Evolutionary conservation across 2,888 invertebrate species (phyloP).

Genomic region (Acleris cristana): DNA sequence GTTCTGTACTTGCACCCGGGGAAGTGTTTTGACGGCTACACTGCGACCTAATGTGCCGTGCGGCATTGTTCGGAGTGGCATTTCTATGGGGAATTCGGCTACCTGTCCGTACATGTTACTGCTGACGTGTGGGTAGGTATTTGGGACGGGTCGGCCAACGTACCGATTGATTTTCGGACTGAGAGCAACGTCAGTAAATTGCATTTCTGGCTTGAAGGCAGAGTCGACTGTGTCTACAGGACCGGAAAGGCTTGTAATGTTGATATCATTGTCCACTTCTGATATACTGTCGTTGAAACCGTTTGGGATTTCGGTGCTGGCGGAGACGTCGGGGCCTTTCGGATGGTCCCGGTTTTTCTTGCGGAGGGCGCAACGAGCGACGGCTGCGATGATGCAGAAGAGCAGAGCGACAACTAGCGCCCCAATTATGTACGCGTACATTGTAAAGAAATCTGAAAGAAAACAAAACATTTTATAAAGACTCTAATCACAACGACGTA

Average conservation of each 20-base stretch:
- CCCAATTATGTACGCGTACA: constrained; percentile 92
- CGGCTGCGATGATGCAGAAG: constrained; percentile 88
- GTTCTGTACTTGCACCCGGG: constrained; percentile 74
- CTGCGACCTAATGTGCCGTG: constrained; percentile 77
- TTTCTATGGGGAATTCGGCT: constrained; percentile 80
- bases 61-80: constrained; percentile 79
- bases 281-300: constrained; percentile 94
- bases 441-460: constrained; percentile 88
- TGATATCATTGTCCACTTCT: constrained; percentile 91
- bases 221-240: constrained; percentile 83
- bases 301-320: constrained; percentile 90
- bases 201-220: constrained; percentile 73
- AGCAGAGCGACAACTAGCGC: constrained; percentile 89
- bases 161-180: constrained; percentile 80
- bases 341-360: constrained; percentile 86
- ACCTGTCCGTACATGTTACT: constrained; percentile 82
- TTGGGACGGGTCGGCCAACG: constrained; percentile 77
- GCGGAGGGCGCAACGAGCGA: constrained; percentile 88
- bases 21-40: constrained; percentile 76
- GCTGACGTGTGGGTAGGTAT: constrained; percentile 78
- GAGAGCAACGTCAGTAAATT: constrained; percentile 72
- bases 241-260: constrained; percentile 87
- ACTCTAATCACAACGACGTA: no score
- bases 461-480: not conserved
- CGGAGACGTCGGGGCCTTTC: constrained; percentile 88